These are phyloP conservation scores for Cephalophus harveyi DNA, from an alignment of 2,113 vertebrate species.

Conservation along the genomic window DNA sequence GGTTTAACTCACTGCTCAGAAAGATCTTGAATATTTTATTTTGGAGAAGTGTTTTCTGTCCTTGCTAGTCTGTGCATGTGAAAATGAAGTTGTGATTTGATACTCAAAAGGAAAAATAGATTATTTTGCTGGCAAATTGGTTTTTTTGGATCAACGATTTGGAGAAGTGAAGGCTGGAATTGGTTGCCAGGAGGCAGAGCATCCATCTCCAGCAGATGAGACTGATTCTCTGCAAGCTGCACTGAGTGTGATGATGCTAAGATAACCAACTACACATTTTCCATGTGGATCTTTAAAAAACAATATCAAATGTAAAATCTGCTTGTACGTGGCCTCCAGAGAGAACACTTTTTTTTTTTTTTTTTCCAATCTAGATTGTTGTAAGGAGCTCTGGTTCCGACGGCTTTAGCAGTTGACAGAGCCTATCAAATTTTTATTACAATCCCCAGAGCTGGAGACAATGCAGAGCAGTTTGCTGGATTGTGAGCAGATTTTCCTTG, in stretches of 20 bases:
- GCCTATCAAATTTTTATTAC: slow-evolving; percentile 51
- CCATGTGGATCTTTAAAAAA: slow-evolving; percentile 30
- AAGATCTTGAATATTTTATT: slow-evolving; percentile 21
- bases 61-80: neutral
- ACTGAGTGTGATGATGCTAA: neutral
- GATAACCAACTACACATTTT: slow-evolving; percentile 28
- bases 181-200: slow-evolving; percentile 17
- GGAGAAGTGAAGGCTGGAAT: neutral
- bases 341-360: neutral
- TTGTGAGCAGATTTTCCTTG: slow-evolving; percentile 35
- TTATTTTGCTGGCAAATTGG: slow-evolving; percentile 45
- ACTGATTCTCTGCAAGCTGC: slow-evolving; percentile 3
- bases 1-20: neutral
- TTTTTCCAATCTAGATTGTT: neutral
- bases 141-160: slow-evolving; percentile 23
- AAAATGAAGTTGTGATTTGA: slow-evolving; percentile 47
- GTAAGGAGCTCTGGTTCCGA: neutral
- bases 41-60: neutral
- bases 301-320: neutral
- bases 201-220: neutral
- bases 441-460: slow-evolving; percentile 38
- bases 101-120: slow-evolving; percentile 25
- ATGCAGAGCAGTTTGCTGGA: slow-evolving; percentile 32
- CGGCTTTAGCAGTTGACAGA: slow-evolving; percentile 36
- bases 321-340: neutral